phyloP scores from a whole-genome alignment of 1,140 invertebrate genomes.

The Aphelenchoides fujianensis region DNA sequence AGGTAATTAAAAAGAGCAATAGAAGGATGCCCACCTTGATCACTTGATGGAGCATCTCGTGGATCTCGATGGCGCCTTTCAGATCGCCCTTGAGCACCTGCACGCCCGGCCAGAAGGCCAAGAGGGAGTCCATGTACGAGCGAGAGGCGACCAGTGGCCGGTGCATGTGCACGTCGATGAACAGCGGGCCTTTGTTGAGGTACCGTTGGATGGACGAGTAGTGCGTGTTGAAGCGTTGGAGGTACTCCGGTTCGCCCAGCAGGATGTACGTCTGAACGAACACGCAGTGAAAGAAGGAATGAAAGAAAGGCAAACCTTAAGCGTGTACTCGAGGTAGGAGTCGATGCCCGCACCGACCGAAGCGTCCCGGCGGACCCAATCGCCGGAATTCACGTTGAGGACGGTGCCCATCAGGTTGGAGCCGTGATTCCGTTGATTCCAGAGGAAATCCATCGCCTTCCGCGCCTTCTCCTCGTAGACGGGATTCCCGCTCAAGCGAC shows the following conservation, averaged over 20 bases:
- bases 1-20: background rate
- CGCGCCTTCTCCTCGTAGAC: constrained; percentile 91
- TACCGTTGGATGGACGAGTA: constrained; percentile 98
- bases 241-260: constrained; percentile 79
- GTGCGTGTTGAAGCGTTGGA: constrained; percentile 88
- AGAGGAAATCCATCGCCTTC: constrained; percentile 91
- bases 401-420: constrained; percentile 87
- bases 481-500: constrained; percentile 82
- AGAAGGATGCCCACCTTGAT: constrained; percentile 43
- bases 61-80: constrained; percentile 91
- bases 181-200: constrained; percentile 82
- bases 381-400: constrained; percentile 90
- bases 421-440: constrained; percentile 84
- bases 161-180: constrained; percentile 96
- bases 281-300: constrained; percentile 19
- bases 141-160: constrained; percentile 86
- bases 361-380: constrained; percentile 84
- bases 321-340: constrained; percentile 95
- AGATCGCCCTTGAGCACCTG: constrained; percentile 84
- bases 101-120: constrained; percentile 96
- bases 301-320: no score
- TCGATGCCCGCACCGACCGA: constrained; percentile 98
- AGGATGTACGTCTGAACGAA: constrained; percentile 74
- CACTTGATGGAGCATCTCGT: constrained; percentile 67
- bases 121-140: constrained; percentile 93